Base-by-base conservation (phyloP, 1,140 invertebrate genomes). In the Drosophila teissieri region DNA sequence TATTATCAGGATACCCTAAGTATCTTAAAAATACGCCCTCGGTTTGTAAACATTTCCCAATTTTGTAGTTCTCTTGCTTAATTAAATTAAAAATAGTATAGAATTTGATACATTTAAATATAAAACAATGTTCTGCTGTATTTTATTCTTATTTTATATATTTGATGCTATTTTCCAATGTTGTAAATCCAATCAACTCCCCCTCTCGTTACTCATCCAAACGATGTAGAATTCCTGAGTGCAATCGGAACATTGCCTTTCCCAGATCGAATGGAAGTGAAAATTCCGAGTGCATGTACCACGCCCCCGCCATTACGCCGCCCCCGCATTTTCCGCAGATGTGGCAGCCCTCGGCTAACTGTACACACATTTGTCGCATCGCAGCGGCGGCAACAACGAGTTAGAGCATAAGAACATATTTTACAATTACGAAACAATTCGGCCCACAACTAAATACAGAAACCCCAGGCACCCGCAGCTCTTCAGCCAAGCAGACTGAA, bases 361-460 rank as follows among this genome's bases (percentile, higher is more conserved):
- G 75, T 75, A 79, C 73, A 48, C 83, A 73, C 78, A 86, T 85
- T 85, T 84, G 81, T 86, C 73, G 82, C 82, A 62, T 86, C 63
- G 72, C 84, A 78, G 69, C 52, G 17, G 37, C 55, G 39, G 51
- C 68, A 54, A 12, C 82, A 73, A 81, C 58, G 78, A 75, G 75
- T 83, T 75, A 75, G 54, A 76, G 52, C 84, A 79, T 88, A 78
- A 88, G 84, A 88, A 83, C 83, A 89, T 88, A 88, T 88, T 88
- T 88, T 79, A 84, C 83, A 88, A 88, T 88, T 88, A 88, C 83
- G 79, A 88, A 88, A 88, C 83, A 77, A 88, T 88, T 83, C 67
- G 80, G 84, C 81, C 81, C 81, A 84, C 80, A 57, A 76, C 57
- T 67, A 80, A 77, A 84, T 60, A 65, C 64, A 64, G 75, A 73